These are phyloP conservation scores for Rhamphomyia laevipes DNA, from an alignment of 2,888 invertebrate species.

Conservation along the genomic window DNA sequence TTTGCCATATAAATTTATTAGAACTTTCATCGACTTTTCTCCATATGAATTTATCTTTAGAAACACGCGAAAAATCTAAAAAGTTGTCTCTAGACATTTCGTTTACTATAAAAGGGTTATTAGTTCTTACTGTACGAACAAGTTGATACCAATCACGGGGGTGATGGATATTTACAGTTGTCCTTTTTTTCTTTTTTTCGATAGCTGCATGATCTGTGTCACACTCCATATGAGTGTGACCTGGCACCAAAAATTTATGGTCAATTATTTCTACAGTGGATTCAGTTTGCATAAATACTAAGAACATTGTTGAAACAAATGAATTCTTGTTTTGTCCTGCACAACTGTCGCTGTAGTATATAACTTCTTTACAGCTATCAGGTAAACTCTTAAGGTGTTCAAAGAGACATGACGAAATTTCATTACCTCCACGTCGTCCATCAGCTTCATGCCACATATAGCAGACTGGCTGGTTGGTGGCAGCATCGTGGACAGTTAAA, in stretches of 20 bases:
- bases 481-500: background rate
- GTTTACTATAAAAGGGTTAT: background rate
- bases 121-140: background rate
- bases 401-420: slow-evolving; percentile 3
- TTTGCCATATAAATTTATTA: background rate
- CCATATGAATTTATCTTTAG: background rate
- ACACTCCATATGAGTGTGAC: background rate
- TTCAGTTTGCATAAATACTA: slow-evolving; percentile 4
- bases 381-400: background rate
- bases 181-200: background rate
- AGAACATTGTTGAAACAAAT: slow-evolving; percentile 2
- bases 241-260: slow-evolving; percentile 1
- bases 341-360: slow-evolving; percentile 3
- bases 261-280: slow-evolving; percentile 3
- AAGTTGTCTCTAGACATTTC: background rate
- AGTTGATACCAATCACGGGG: background rate
- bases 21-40: background rate
- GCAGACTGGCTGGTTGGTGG: background rate
- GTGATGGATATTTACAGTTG: background rate
- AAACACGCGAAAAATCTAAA: background rate
- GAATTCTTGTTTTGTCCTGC: slow-evolving; percentile 3
- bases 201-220: background rate
- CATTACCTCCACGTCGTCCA: background rate
- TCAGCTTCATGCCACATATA: slow-evolving; percentile 4
- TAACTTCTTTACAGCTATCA: background rate